Evolutionary conservation across 2,113 vertebrate genomes (phyloP).

Genomic region (Podilymbus podiceps): DNA sequence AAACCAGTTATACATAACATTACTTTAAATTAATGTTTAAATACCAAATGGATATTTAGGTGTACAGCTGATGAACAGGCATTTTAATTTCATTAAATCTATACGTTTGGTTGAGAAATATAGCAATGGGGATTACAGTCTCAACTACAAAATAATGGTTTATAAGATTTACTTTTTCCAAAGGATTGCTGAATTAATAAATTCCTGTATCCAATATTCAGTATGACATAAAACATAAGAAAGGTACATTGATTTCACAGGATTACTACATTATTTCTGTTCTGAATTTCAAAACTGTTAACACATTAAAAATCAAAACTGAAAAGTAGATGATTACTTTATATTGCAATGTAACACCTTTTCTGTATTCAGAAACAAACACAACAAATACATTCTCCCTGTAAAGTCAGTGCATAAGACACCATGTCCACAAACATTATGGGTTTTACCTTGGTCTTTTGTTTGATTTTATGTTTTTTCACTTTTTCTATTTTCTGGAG

Average conservation of each 20-base stretch:
- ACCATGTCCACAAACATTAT: neutral
- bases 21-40: neutral
- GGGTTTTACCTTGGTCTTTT: conserved; percentile 13
- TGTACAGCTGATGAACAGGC: neutral
- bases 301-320: neutral
- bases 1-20: neutral
- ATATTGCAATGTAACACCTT: neutral
- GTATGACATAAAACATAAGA: neutral
- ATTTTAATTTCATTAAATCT: neutral
- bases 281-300: neutral
- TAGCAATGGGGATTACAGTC: neutral
- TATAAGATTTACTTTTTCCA: neutral
- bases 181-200: neutral
- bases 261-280: neutral
- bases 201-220: neutral
- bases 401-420: neutral
- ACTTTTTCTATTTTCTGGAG: conserved; percentile 52
- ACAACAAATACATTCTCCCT: neutral
- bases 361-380: neutral
- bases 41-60: neutral
- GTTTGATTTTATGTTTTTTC: conserved; percentile 48
- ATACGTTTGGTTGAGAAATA: neutral
- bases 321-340: neutral
- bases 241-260: neutral
- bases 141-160: neutral